These are phyloP conservation scores for Chondrosia reniformis DNA, from an alignment of 37 sponge, comb jelly and placozoan species.

Conservation along the genomic window DNA sequence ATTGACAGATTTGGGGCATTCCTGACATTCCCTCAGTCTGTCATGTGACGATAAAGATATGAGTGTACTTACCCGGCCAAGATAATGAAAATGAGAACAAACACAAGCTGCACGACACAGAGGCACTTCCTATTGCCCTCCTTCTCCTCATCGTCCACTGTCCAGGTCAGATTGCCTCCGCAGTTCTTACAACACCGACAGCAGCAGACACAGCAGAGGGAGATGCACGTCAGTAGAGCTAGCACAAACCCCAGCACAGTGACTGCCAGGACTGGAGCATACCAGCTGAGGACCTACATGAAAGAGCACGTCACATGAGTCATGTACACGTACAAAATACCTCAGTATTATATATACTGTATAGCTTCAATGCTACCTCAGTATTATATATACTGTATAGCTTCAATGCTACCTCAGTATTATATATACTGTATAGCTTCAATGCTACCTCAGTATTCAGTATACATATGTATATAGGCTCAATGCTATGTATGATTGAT, in stretches of 20 bases:
- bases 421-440: too few relatives aligned
- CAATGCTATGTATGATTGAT: too few relatives aligned
- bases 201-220: conserved; percentile 39
- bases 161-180: conserved; percentile 40
- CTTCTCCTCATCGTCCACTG: conserved; percentile 14
- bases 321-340: too few relatives aligned
- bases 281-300: conserved; percentile 26
- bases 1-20: too few relatives aligned
- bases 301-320: too few relatives aligned
- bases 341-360: too few relatives aligned
- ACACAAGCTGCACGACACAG: not conserved
- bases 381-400: too few relatives aligned
- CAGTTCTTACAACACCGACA: conserved; percentile 76
- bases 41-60: not conserved
- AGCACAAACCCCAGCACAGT: conserved; percentile 47
- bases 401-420: too few relatives aligned
- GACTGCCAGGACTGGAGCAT: conserved; percentile 52
- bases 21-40: not conserved
- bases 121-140: not conserved
- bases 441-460: too few relatives aligned
- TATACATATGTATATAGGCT: too few relatives aligned
- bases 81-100: not conserved
- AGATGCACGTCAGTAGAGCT: conserved; percentile 27
- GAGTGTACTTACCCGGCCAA: conserved; percentile 1
- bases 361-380: too few relatives aligned